Evolutionary conservation across 2,888 invertebrate species (phyloP), one percentile per base, ranked within the genome.

Genomic region (Marronus borbonicus): DNA sequence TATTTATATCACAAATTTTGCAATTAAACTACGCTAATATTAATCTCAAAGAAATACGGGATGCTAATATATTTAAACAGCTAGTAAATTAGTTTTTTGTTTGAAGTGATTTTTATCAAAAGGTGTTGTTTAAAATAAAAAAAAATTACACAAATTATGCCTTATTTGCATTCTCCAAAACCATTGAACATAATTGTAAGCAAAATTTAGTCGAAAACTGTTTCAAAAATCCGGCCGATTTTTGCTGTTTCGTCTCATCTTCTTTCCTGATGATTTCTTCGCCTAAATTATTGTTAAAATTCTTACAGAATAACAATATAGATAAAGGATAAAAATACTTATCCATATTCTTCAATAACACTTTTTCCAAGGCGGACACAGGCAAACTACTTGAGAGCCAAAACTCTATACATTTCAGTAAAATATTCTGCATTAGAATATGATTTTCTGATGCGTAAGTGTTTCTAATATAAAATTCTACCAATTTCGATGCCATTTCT

Each of bases 121-220:
- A 36, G 31, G 31, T 36, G 31, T 44, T 8, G 12, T 8, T 44
- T 44, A 12, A 12, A 44, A 12, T 44, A 44, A 44, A 44, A 8
- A 17, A 0, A 44, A 44, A 44, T 44, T 12, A 10, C 1, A 3
- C 31, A 31, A 10, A 2, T 24, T 86, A 89, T 39, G 86, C 82
- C 79, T 89, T 89, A 82, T 88, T 88, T 44, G 88, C 88, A 83
- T 88, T 89, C 81, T 89, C 88, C 80, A 89, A 84, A 55, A 89
- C 88, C 88, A 89, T 89, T 28, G 88, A 88, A 84, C 89, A 89
- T 70, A 89, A 82, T 81, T 89, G 88, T 81, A 89, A 85, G 83
- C 89, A 89, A 85, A 89, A 89, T 84, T 89, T 89, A 7, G 89
- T 89, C 4, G 89, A 89, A 82, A 89, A 88, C 79, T 89, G 87